Percentiles rank a stretch among this genome's conserved stretches.
These are phyloP conservation scores for Matsumurasca onukii DNA, from an alignment of 1,140 invertebrate species.

Conservation along the genomic window DNA sequence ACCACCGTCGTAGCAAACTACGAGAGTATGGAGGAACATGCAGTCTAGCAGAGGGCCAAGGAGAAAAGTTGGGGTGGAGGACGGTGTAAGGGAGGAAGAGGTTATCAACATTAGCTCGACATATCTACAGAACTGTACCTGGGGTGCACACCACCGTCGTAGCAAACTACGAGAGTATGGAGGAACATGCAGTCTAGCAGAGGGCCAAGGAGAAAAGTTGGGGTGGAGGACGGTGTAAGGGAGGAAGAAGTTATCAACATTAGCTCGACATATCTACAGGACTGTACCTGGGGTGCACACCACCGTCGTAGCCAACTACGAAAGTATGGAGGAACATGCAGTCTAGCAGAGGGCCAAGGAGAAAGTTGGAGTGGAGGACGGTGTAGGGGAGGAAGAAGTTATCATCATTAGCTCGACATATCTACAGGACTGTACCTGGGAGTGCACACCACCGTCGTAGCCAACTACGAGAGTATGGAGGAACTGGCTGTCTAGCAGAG, in stretches of 20 bases:
- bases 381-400: too few relatives aligned
- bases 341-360: not conserved
- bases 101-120: too few relatives aligned
- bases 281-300: conserved; percentile 2
- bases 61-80: too few relatives aligned
- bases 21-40: conserved; percentile 14
- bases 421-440: not conserved
- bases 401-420: too few relatives aligned
- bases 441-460: conserved; percentile 14
- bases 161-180: conserved; percentile 17
- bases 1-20: conserved; percentile 15
- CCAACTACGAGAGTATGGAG: conserved; percentile 16
- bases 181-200: conserved; percentile 15
- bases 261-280: not conserved
- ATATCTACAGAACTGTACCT: not conserved
- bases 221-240: too few relatives aligned
- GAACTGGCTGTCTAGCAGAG: conserved; percentile 12
- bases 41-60: not conserved
- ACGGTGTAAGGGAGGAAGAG: too few relatives aligned
- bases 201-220: too few relatives aligned
- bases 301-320: conserved; percentile 13
- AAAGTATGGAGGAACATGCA: conserved; percentile 11
- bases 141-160: conserved; percentile 11
- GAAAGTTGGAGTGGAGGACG: too few relatives aligned
- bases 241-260: too few relatives aligned